These are phyloP conservation scores for Dasypogon diadema DNA, from an alignment of 2,888 invertebrate species.

Conservation along the genomic window DNA sequence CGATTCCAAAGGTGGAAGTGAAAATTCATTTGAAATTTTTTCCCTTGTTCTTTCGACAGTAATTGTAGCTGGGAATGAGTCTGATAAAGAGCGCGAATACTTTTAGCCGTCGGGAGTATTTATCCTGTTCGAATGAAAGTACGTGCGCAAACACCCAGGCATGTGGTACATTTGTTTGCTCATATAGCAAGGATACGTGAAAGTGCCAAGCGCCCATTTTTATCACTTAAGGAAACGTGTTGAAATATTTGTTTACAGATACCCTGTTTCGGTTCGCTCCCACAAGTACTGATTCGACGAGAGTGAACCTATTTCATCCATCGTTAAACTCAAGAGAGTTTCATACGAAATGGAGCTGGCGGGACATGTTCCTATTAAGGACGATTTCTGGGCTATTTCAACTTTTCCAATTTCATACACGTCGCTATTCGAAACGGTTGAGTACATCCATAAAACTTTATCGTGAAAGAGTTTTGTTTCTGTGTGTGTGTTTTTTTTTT, in stretches of 20 bases:
- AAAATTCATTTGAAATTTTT: not conserved
- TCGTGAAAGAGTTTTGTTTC: not conserved
- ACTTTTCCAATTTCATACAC: conserved; percentile 40
- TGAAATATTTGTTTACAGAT: conserved; percentile 47
- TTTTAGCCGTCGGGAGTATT: conserved; percentile 22
- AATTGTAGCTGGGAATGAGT: conserved; percentile 31
- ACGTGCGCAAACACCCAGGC: conserved; percentile 3
- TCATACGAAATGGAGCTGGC: not conserved
- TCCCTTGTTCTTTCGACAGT: not conserved
- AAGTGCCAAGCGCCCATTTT: conserved; percentile 18
- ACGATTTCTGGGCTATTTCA: conserved; percentile 23
- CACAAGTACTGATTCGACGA: not conserved
- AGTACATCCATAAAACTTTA: conserved; percentile 32
- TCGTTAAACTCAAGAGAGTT: conserved; percentile 23
- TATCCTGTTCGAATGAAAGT: conserved; percentile 20
- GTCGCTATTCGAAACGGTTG: not conserved
- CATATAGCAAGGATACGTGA: conserved; percentile 18
- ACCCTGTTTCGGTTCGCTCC: conserved; percentile 10
- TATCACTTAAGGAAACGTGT: conserved; percentile 48
- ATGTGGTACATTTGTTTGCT: conserved; percentile 17
- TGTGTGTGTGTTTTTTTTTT: too few relatives aligned
- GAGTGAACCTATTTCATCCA: conserved; percentile 35
- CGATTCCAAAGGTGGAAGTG: conserved; percentile 1
- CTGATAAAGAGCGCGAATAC: conserved; percentile 34
- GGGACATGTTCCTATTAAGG: conserved; percentile 37